These are phyloP conservation scores for Prolemur simus DNA, from an alignment of 2,113 vertebrate species.

Conservation along the genomic window DNA sequence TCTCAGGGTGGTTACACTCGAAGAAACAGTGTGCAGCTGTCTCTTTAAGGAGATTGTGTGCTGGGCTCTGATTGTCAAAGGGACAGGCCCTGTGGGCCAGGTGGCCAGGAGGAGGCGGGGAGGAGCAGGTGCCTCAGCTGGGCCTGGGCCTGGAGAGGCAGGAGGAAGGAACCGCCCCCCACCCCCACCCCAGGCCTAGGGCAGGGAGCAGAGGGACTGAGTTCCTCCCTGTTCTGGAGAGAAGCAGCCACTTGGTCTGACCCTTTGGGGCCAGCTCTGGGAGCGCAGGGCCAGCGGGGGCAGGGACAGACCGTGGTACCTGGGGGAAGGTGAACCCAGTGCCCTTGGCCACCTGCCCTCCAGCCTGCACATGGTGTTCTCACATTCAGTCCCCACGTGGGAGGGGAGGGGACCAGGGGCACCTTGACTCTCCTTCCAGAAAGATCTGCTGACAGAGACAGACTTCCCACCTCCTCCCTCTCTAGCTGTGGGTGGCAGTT, in stretches of 20 bases:
- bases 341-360: conserved; percentile 80
- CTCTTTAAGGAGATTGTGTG: conserved; percentile 50
- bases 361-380: conserved; percentile 76
- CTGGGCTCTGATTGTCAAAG: not conserved
- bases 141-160: not conserved
- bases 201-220: not conserved
- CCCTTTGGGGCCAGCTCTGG: not conserved
- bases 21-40: not conserved
- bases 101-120: not conserved
- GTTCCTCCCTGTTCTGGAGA: not conserved
- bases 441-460: conserved; percentile 84
- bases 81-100: not conserved
- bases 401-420: conserved; percentile 77
- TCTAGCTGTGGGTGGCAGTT: conserved; percentile 71
- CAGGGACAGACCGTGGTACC: not conserved
- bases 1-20: not conserved
- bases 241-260: not conserved
- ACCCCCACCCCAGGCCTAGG: not conserved
- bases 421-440: conserved; percentile 85
- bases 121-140: conserved; percentile 8
- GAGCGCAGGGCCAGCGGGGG: not conserved
- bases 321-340: conserved; percentile 78
- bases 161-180: not conserved
- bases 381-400: conserved; percentile 52
- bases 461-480: conserved; percentile 45